Base-by-base conservation (phyloP, 2,113 vertebrate genomes). In the Triplophysa dalaica region DNA sequence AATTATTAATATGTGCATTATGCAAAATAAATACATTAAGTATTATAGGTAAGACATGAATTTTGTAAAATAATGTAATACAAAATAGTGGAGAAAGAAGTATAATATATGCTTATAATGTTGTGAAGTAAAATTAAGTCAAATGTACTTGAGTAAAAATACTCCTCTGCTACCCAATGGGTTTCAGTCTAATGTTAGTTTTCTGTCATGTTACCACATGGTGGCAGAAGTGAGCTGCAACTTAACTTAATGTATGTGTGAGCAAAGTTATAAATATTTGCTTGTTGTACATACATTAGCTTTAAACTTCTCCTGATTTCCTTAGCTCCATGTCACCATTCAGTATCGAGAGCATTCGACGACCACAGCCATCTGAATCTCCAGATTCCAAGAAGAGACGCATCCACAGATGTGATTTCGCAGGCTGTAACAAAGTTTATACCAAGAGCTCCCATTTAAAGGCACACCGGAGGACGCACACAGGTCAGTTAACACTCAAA, bases 401-500 rank as follows among this genome's bases (percentile, higher is more conserved):
- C 83, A 99, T 99, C 90, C 98, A 99, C 90, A 92, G 97, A 86
- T 99, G 98, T 91, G 98, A 99, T 90, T 99, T 99, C 81, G 96
- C 99, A 83, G 98, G 98, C 81, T 99, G 97, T 93, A 99, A 99
- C 94, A 99, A 99, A 89, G 98, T 99, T 1, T 99, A 99, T 90
- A 99, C 98, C 70, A 99, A 99, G 92, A 99, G 98, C 87, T 99
- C 98, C 82, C 98, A 99, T 88, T 91, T 99, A 93, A 99, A 99
- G 92, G 98, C 98, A 89, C 98, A 99, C 86, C 89, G 98, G 87
- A 93, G 98, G 89, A 99, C 98, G 11, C 98, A 99, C 67, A 99
- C 97, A 93, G 97, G 97, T 99, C 86, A 87, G 88, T 62, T 22
- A 19, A 26, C 33, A 74, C 26, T 58, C 19, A 10, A 12, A 12